Evolutionary conservation across 1,140 invertebrate genomes (phyloP).

Genomic region (Neuroterus valhalla): DNA sequence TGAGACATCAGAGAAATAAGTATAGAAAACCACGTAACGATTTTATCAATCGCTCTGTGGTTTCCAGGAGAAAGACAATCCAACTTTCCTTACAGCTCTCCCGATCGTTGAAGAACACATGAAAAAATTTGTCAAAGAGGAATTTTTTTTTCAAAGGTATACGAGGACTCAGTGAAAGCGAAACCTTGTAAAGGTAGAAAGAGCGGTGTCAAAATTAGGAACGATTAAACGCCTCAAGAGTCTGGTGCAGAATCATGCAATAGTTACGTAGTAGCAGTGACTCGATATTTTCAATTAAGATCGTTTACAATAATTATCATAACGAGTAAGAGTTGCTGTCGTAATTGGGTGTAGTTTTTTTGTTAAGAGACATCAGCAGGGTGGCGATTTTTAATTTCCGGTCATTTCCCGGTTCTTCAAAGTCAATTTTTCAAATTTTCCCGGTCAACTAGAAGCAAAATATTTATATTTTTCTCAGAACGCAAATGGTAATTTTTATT

Average conservation of each 20-base stretch:
- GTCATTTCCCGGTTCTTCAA: too few species aligned
- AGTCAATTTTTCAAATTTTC: too few species aligned
- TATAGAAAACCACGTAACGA: too few species aligned
- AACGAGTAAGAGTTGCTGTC: background rate
- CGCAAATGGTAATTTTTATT: too few species aligned
- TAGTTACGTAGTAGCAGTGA: background rate
- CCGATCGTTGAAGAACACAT: too few species aligned
- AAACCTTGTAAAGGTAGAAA: background rate
- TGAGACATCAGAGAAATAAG: too few species aligned
- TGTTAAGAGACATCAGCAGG: background rate
- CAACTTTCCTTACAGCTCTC: too few species aligned
- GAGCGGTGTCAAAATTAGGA: constrained; percentile 16
- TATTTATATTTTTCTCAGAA: too few species aligned
- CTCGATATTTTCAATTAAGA: background rate
- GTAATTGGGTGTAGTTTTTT: background rate
- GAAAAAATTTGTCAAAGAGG: too few species aligned
- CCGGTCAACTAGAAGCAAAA: too few species aligned
- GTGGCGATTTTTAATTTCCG: background rate
- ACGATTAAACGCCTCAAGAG: background rate
- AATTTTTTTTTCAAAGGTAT: background rate
- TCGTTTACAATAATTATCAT: background rate
- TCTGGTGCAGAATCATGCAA: background rate
- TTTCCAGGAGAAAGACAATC: too few species aligned
- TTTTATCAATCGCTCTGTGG: too few species aligned
- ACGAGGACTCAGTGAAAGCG: constrained; percentile 4